These are phyloP conservation scores for Amphiprion percula DNA, from an alignment of 2,113 vertebrate species.

Conservation along the genomic window DNA sequence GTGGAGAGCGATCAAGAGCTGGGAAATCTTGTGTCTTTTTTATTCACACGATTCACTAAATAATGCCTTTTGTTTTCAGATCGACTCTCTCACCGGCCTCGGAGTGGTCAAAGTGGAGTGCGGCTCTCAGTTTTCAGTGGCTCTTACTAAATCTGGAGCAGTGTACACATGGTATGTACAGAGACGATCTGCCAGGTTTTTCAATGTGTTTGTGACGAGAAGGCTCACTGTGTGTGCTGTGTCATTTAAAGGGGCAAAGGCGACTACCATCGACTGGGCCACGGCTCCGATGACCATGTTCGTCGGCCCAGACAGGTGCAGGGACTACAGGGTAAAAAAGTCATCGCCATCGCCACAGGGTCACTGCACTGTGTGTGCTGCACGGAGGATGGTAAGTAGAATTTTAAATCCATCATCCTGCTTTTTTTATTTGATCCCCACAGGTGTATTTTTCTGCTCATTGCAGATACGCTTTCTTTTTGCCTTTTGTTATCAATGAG, in stretches of 20 bases:
- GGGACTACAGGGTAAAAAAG: slow-evolving; percentile 97
- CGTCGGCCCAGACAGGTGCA: slow-evolving; percentile 96
- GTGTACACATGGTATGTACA: slow-evolving; percentile 96
- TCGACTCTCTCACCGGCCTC: slow-evolving; percentile 97
- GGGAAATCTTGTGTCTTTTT: too few relatives aligned
- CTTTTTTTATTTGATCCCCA: background rate
- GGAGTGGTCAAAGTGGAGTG: slow-evolving; percentile 98
- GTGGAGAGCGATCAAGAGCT: too few relatives aligned
- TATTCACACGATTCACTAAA: too few relatives aligned
- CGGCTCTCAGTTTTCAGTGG: slow-evolving; percentile 98
- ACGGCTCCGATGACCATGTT: slow-evolving; percentile 98
- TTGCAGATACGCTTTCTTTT: background rate
- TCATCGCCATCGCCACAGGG: slow-evolving; percentile 96
- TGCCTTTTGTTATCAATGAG: background rate
- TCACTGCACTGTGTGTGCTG: slow-evolving; percentile 99
- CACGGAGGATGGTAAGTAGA: slow-evolving; percentile 94
- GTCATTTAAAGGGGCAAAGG: slow-evolving; percentile 92
- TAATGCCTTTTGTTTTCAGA: slow-evolving; percentile 80
- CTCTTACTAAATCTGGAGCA: slow-evolving; percentile 95
- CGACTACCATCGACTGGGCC: slow-evolving; percentile 96
- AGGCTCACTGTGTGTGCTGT: background rate
- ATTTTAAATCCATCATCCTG: rapidly evolving
- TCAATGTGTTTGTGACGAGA: background rate
- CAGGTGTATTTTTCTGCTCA: background rate
- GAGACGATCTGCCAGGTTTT: background rate